These are phyloP conservation scores for Sympetrum striolatum DNA, from an alignment of 2,888 invertebrate genomes.

Conservation along the genomic window DNA sequence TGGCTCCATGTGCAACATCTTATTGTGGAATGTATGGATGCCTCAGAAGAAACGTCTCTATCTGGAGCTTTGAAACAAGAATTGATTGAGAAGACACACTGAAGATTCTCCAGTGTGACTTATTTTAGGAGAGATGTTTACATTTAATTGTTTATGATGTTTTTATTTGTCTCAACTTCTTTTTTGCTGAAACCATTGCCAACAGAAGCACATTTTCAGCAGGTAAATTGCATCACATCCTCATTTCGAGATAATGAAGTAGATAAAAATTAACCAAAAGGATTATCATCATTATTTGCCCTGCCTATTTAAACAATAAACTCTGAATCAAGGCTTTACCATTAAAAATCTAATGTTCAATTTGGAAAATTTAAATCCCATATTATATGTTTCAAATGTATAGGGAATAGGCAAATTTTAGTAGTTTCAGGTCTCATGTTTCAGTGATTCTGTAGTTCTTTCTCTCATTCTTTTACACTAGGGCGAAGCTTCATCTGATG, in stretches of 20 bases:
- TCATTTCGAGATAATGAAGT: neutral
- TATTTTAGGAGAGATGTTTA: neutral
- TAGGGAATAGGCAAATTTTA: neutral
- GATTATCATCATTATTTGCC: neutral
- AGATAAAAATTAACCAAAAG: neutral
- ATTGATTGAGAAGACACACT: neutral
- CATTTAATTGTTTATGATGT: neutral
- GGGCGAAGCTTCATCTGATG: conserved; percentile 46
- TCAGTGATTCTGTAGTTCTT: conserved; percentile 19
- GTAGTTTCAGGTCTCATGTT: neutral
- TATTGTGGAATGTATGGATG: neutral
- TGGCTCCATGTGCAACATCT: neutral
- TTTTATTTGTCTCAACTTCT: neutral
- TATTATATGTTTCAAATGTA: neutral
- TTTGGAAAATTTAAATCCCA: neutral
- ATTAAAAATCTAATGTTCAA: neutral
- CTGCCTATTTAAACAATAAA: neutral
- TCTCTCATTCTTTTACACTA: conserved; percentile 27
- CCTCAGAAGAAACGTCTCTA: neutral
- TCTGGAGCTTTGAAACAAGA: neutral
- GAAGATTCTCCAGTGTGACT: neutral
- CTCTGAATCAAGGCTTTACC: neutral
- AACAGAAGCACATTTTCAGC: neutral
- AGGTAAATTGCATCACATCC: neutral
- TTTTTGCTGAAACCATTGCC: neutral